phyloP scores from a whole-genome alignment of 2,113 vertebrate genomes.

The Osmerus mordax region DNA sequence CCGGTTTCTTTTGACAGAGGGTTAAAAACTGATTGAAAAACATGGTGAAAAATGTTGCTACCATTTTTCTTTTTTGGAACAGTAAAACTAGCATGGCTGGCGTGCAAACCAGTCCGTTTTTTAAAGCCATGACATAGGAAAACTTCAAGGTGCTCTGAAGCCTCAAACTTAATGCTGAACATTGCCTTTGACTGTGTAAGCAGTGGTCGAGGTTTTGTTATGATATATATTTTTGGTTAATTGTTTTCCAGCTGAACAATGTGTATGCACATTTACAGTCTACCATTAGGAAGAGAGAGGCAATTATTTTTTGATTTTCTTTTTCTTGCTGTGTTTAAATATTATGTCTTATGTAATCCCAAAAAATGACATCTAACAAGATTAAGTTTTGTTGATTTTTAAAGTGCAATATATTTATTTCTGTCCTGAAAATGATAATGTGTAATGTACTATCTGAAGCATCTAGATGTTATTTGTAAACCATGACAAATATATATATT shows the following conservation, averaged over 20 bases:
- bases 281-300: conserved; percentile 45
- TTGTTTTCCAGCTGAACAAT: conserved; percentile 30
- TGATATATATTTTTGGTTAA: no score
- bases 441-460: conserved; percentile 88
- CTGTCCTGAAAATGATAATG: conserved; percentile 84
- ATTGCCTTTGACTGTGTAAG: conserved; percentile 1
- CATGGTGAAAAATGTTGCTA: no score
- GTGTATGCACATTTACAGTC: conserved; percentile 69
- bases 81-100: no score
- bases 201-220: no score
- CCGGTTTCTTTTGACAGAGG: no score
- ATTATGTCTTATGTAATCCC: conserved; percentile 64
- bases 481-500: conserved; percentile 70
- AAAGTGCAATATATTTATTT: conserved; percentile 99
- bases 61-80: no score
- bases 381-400: conserved; percentile 78
- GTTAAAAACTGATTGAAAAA: no score
- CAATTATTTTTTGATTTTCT: conserved; percentile 13
- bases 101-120: no score
- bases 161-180: neutral
- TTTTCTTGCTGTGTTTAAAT: conserved; percentile 46
- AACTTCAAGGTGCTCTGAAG: no score
- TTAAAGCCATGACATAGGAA: no score
- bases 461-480: conserved; percentile 93
- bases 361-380: conserved; percentile 71